Conservation (phyloP, 2,113 vertebrate species). For the Eolophus roseicapilla region DNA sequence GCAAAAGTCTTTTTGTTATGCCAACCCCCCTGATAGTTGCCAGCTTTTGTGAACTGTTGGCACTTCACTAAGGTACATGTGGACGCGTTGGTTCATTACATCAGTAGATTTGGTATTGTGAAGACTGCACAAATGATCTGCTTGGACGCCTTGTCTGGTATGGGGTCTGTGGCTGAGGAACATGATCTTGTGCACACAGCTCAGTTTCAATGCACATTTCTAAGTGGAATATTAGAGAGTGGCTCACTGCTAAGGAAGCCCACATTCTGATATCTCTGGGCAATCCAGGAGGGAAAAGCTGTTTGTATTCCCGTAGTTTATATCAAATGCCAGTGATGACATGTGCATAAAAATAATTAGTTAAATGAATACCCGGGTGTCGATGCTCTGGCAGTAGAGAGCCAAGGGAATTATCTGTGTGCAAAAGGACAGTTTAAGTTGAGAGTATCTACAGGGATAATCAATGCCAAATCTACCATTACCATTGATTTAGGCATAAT, state of each 20-base stretch:
- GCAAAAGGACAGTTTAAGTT: background rate
- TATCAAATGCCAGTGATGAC: background rate
- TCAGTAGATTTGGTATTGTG: background rate
- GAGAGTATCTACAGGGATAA: background rate
- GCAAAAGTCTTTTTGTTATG: too few relatives aligned
- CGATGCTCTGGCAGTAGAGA: background rate
- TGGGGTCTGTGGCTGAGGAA: background rate
- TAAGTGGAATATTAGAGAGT: background rate
- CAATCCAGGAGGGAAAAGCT: background rate
- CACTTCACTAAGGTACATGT: background rate
- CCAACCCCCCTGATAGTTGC: background rate
- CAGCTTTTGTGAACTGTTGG: background rate
- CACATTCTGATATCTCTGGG: background rate
- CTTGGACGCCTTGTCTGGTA: background rate
- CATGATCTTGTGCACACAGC: background rate
- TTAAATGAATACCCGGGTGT: slow-evolving; percentile 22
- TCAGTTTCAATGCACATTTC: background rate
- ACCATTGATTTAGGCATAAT: slow-evolving; percentile 40
- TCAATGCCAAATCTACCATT: slow-evolving; percentile 32
- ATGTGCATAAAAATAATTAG: background rate
- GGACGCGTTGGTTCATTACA: background rate
- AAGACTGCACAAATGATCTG: background rate
- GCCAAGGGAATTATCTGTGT: background rate
- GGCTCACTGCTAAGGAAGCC: background rate
- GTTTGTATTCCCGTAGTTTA: background rate